Evolutionary conservation across 2,888 invertebrate genomes (phyloP).

Genomic region (Trypoxylon attenuatum): DNA sequence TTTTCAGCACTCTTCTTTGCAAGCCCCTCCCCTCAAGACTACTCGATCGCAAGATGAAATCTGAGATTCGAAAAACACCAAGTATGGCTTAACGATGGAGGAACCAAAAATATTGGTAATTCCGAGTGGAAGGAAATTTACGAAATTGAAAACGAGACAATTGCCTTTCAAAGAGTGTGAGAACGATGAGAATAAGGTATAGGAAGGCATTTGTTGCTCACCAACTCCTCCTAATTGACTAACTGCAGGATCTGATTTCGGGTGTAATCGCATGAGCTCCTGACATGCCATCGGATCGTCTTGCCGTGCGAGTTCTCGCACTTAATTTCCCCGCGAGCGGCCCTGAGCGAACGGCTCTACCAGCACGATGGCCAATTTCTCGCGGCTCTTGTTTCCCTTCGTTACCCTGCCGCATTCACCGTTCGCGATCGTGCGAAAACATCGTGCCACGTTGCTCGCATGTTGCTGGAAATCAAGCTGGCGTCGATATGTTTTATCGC

Average conservation of each 20-base stretch:
- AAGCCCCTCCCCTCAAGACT: slow-evolving; percentile 2
- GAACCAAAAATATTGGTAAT: slow-evolving; percentile 38
- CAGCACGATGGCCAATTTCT: slow-evolving; percentile 26
- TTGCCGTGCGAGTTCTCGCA: slow-evolving; percentile 57
- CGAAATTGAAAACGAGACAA: neutral
- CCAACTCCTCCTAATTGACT: slow-evolving; percentile 65
- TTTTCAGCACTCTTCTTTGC: slow-evolving; percentile 43
- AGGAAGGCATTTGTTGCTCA: no score
- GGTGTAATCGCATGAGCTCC: slow-evolving; percentile 65
- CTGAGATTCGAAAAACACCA: slow-evolving; percentile 28
- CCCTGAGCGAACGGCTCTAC: slow-evolving; percentile 6
- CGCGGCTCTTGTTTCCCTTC: no score
- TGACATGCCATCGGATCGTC: slow-evolving; percentile 63
- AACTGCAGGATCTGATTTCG: slow-evolving; percentile 69
- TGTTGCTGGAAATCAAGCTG: neutral
- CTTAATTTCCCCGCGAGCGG: slow-evolving; percentile 43
- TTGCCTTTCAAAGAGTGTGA: no score
- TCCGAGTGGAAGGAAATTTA: slow-evolving; percentile 3
- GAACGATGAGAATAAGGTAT: no score
- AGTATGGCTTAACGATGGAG: no score
- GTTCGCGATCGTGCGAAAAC: no score
- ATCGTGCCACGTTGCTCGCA: no score
- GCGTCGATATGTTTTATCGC: no score
- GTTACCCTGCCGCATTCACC: no score
- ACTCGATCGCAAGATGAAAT: slow-evolving; percentile 6